Conservation (phyloP, 2,113 vertebrate species). For the Blennius ocellaris region DNA sequence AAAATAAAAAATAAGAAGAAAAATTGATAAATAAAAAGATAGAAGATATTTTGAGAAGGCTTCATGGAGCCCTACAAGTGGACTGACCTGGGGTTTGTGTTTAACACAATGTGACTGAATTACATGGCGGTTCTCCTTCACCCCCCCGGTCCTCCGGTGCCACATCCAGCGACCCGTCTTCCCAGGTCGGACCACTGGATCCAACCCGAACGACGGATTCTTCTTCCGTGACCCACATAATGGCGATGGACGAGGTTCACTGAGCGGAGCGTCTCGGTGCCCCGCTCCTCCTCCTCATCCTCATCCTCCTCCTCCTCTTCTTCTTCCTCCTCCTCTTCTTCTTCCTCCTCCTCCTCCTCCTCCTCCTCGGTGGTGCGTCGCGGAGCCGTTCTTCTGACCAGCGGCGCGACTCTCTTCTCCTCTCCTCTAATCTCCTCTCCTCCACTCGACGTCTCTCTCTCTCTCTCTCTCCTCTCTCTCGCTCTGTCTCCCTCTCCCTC, state of each 20-base stretch:
- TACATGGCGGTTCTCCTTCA: neutral
- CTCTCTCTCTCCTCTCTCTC: too few species aligned
- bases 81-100: too few species aligned
- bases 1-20: too few species aligned
- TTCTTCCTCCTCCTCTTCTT: slow-evolving; percentile 29
- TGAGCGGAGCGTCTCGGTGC: slow-evolving; percentile 28
- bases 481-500: neutral
- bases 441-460: too few species aligned
- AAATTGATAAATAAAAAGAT: too few species aligned
- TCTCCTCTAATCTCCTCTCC: too few species aligned
- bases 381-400: too few species aligned
- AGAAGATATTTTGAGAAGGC: too few species aligned
- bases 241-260: slow-evolving; percentile 50
- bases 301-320: slow-evolving; percentile 10
- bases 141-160: slow-evolving; percentile 14
- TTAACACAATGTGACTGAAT: too few species aligned
- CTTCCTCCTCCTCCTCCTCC: slow-evolving; percentile 11
- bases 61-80: too few species aligned
- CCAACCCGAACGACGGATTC: slow-evolving; percentile 61
- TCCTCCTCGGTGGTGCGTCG: slow-evolving; percentile 25
- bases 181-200: slow-evolving; percentile 47
- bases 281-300: slow-evolving; percentile 28
- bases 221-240: slow-evolving; percentile 78
- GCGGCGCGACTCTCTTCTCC: slow-evolving; percentile 2
- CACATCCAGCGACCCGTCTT: neutral